phyloP scores from a whole-genome alignment of 1,140 invertebrate species.

The Drosophila pseudoobscura region DNA sequence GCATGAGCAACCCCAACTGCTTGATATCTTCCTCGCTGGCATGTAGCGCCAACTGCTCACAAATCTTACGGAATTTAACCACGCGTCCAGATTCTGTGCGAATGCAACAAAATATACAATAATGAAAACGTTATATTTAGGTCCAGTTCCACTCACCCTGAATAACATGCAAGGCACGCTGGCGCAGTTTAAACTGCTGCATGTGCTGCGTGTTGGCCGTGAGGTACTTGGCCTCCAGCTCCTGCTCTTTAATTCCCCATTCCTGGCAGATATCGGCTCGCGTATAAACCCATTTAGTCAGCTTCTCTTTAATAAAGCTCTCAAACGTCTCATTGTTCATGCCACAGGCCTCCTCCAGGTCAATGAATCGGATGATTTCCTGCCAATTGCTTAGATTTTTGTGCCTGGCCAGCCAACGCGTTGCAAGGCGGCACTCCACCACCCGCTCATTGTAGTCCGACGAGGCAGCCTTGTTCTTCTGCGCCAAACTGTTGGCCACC shows the following conservation, averaged over 20 bases:
- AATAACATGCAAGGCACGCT: conserved; percentile 94
- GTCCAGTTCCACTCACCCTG: conserved; percentile 55
- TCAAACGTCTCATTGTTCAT: conserved; percentile 78
- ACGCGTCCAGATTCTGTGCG: conserved; percentile 91
- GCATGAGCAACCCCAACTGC: conserved; percentile 93
- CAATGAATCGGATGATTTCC: conserved; percentile 86
- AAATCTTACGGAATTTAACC: conserved; percentile 87
- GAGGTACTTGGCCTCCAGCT: conserved; percentile 87
- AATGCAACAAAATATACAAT: conserved; percentile 31
- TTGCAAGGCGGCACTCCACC: conserved; percentile 95
- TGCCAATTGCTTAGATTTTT: conserved; percentile 86
- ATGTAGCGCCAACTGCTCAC: conserved; percentile 63
- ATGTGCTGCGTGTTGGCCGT: conserved; percentile 88
- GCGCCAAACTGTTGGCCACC: conserved; percentile 95
- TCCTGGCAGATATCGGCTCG: conserved; percentile 89
- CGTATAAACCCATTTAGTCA: conserved; percentile 90
- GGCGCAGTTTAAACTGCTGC: conserved; percentile 90
- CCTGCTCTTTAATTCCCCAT: conserved; percentile 87
- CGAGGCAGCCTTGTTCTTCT: conserved; percentile 97
- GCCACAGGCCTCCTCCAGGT: conserved; percentile 87
- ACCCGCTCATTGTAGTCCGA: conserved; percentile 96
- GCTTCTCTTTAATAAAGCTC: conserved; percentile 85
- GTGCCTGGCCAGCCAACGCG: conserved; percentile 90
- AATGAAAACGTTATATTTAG: background rate
- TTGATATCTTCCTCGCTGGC: conserved; percentile 44